phyloP scores from a whole-genome alignment of 2,797 vertebrate species.

The Morus bassanus region DNA sequence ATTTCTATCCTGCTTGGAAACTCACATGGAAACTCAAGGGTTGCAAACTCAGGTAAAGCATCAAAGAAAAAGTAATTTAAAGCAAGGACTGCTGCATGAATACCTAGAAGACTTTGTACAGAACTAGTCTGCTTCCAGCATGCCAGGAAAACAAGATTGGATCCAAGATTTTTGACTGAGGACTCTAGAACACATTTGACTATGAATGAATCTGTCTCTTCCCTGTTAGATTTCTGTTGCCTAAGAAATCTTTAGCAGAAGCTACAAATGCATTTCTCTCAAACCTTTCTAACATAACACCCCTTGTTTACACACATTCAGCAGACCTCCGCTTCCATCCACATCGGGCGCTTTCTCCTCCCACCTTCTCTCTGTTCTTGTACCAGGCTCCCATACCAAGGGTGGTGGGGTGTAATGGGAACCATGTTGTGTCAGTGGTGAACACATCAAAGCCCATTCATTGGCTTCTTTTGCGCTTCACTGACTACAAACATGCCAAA shows the following conservation, averaged over 20 bases:
- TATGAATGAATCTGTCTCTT: not conserved
- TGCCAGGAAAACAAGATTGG: not conserved
- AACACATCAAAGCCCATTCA: not conserved
- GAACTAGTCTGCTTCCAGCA: not conserved
- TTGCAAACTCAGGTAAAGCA: not conserved
- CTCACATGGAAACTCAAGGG: not conserved
- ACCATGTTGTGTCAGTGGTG: not conserved
- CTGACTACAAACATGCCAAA: not conserved
- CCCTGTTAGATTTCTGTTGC: not conserved
- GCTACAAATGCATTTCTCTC: not conserved
- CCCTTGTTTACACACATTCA: not conserved
- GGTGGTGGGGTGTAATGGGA: not conserved
- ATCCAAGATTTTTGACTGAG: not conserved
- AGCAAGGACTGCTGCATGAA: not conserved
- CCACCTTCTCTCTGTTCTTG: not conserved
- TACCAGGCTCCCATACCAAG: not conserved
- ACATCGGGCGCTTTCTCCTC: not conserved
- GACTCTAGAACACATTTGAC: not conserved
- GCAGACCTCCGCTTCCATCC: not conserved
- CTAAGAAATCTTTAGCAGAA: not conserved
- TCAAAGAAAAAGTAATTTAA: not conserved
- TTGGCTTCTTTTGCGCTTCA: not conserved
- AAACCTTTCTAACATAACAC: not conserved
- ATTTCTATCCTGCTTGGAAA: not conserved
- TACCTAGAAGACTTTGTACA: not conserved